Conservation (phyloP, 2,797 vertebrate genomes). For the Alosa sapidissima region DNA sequence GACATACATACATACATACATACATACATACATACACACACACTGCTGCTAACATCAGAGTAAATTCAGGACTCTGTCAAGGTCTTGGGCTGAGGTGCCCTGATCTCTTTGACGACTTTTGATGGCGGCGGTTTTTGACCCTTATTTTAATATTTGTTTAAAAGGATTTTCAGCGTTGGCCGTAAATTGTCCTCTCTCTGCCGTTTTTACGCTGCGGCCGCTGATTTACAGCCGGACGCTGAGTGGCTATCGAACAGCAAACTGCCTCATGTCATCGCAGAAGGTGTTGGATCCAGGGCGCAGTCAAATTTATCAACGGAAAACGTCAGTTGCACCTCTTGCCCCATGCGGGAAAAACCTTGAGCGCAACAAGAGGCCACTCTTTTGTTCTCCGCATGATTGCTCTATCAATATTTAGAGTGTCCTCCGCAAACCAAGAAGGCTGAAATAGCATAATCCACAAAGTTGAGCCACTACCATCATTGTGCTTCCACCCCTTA, state of each 20-base stretch:
- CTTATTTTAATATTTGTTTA: constrained; percentile 80
- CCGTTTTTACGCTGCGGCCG: constrained; percentile 75
- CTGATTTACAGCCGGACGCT: constrained; percentile 75
- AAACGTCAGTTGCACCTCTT: constrained; percentile 28
- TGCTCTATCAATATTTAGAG: constrained; percentile 79
- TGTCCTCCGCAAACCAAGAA: constrained; percentile 71
- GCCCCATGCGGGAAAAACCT: constrained; percentile 43
- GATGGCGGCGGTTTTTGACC: constrained; percentile 61
- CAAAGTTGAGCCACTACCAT: constrained; percentile 71
- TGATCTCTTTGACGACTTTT: constrained; percentile 64
- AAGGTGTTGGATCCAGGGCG: constrained; percentile 70
- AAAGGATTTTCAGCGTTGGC: constrained; percentile 69
- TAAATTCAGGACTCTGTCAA: constrained; percentile 66
- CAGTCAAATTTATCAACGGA: constrained; percentile 55
- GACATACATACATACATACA: constrained; percentile 13
- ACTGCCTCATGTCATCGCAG: constrained; percentile 68
- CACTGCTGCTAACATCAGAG: constrained; percentile 61
- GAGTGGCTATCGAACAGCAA: constrained; percentile 76
- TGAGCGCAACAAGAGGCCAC: constrained; percentile 67
- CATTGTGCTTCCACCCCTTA: constrained; percentile 44
- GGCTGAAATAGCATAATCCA: constrained; percentile 74
- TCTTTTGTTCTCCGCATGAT: constrained; percentile 56
- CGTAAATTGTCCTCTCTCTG: constrained; percentile 68
- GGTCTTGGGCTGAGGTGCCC: constrained; percentile 55
- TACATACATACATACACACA: constrained; percentile 6